These are phyloP conservation scores for Cataglyphis livida DNA, from an alignment of 2,888 invertebrate genomes.

Conservation along the genomic window DNA sequence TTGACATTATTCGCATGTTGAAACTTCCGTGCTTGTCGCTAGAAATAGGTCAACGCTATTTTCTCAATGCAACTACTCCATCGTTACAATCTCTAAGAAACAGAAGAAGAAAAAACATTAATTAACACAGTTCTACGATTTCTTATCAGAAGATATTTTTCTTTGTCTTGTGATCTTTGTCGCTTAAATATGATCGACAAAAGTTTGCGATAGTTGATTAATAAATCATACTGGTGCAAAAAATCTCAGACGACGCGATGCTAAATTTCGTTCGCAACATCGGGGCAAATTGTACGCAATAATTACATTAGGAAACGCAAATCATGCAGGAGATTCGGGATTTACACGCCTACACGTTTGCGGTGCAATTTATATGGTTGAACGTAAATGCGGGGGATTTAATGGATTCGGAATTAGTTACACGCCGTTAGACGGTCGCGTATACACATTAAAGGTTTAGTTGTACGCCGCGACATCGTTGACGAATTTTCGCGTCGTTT, in stretches of 20 bases:
- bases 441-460: conserved; percentile 50
- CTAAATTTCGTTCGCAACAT: conserved; percentile 1
- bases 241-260: neutral
- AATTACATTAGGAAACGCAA: conserved; percentile 41
- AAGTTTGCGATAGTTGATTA: neutral
- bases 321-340: conserved; percentile 38
- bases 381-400: conserved; percentile 47
- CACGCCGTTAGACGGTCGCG: conserved; percentile 49
- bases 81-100: too few species aligned
- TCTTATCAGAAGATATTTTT: neutral
- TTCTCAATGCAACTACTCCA: neutral
- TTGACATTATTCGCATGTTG: conserved; percentile 35
- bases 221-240: neutral
- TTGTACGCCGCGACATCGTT: conserved; percentile 44
- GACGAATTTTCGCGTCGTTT: conserved; percentile 51
- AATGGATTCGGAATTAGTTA: conserved; percentile 55
- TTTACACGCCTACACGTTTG: conserved; percentile 42
- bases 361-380: conserved; percentile 50
- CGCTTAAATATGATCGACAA: neutral
- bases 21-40: conserved; percentile 12
- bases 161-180: neutral
- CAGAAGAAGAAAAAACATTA: neutral
- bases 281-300: conserved; percentile 18
- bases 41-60: conserved; percentile 11
- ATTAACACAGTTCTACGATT: neutral